These are phyloP conservation scores for Cyphomyrus plagiostoma DNA, from an alignment of 2,113 vertebrate genomes.

Conservation along the genomic window DNA sequence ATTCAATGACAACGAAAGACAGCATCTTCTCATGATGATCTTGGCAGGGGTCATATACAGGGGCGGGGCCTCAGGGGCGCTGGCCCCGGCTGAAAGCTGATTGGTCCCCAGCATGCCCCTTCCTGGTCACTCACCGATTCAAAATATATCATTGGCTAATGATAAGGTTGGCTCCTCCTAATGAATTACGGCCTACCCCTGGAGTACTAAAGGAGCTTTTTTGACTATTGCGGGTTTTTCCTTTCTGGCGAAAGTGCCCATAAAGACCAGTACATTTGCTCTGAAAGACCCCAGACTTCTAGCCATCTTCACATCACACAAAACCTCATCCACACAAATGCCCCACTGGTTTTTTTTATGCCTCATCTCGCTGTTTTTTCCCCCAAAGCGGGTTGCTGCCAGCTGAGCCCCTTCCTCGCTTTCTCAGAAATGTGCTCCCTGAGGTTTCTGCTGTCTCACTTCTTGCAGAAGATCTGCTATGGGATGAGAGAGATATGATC, in stretches of 20 bases:
- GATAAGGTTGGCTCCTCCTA: not conserved
- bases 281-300: not conserved
- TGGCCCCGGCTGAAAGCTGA: not conserved
- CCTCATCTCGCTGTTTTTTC: not conserved
- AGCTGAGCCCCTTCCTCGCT: not conserved
- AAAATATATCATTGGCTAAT: not conserved
- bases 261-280: not conserved
- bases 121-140: not conserved
- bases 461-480: not conserved
- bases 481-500: not conserved
- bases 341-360: not conserved
- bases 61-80: not conserved
- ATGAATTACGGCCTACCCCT: not conserved
- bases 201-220: not conserved
- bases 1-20: not conserved
- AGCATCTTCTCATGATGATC: not conserved
- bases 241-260: not conserved
- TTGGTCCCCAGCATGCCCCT: not conserved
- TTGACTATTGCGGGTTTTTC: not conserved
- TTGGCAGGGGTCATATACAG: not conserved
- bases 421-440: not conserved
- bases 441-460: not conserved
- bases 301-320: not conserved
- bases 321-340: not conserved
- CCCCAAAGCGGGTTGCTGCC: not conserved